Evolutionary conservation across 2,888 invertebrate species (phyloP).

Genomic region (Thymelicus lineola): DNA sequence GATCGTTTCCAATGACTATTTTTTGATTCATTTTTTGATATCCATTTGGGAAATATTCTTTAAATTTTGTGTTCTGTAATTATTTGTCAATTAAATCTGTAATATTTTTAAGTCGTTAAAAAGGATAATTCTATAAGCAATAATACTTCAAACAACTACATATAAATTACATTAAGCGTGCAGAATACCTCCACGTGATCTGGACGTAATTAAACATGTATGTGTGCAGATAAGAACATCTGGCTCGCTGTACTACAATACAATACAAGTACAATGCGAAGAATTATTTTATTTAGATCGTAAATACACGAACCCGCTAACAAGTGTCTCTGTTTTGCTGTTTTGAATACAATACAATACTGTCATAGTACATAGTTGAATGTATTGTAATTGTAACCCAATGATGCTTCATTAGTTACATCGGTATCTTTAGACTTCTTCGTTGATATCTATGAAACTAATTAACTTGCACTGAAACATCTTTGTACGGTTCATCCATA

Average conservation of each 20-base stretch:
- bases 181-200: constrained; percentile 23
- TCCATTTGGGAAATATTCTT: too few relatives aligned
- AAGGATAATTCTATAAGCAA: not conserved
- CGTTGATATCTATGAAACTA: too few relatives aligned
- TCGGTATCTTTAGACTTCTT: not conserved
- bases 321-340: constrained; percentile 4
- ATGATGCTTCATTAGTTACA: too few relatives aligned
- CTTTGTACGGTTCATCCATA: too few relatives aligned
- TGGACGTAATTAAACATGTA: constrained; percentile 26
- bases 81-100: too few relatives aligned
- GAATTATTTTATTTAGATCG: constrained; percentile 4
- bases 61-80: too few relatives aligned
- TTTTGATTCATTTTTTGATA: too few relatives aligned
- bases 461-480: too few relatives aligned
- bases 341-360: constrained; percentile 7
- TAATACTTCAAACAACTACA: not conserved
- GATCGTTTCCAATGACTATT: too few relatives aligned
- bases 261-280: not conserved
- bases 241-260: constrained; percentile 1
- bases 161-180: constrained; percentile 2
- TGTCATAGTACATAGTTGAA: not conserved
- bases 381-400: too few relatives aligned
- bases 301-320: not conserved
- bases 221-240: constrained; percentile 25
- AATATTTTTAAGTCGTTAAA: not conserved